Conservation (phyloP, 2,888 invertebrate species). For the Eueremaeus valkanovi region DNA sequence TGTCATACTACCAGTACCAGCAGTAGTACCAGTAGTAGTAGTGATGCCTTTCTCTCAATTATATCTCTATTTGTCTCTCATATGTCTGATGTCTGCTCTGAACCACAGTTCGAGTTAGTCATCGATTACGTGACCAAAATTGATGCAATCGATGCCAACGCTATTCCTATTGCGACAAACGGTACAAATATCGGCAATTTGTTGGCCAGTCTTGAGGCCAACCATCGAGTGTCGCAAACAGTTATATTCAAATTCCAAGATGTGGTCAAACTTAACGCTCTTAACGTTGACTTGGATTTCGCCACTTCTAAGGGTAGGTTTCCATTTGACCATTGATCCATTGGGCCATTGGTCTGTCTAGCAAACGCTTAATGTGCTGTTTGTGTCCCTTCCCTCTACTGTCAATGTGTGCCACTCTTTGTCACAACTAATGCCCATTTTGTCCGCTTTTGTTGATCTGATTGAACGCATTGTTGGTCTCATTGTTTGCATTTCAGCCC, state of each 20-base stretch:
- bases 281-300: slow-evolving; percentile 81
- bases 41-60: too few species aligned
- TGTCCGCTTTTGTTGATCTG: background rate
- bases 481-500: slow-evolving; percentile 19
- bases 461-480: background rate
- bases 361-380: too few species aligned
- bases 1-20: too few species aligned
- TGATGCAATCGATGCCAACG: slow-evolving; percentile 60
- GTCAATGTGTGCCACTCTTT: background rate
- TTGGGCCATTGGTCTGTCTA: background rate
- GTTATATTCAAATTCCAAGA: slow-evolving; percentile 76
- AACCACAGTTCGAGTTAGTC: slow-evolving; percentile 72
- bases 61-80: too few species aligned
- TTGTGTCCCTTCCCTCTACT: background rate
- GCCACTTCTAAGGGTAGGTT: slow-evolving; percentile 62
- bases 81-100: too few species aligned
- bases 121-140: slow-evolving; percentile 81
- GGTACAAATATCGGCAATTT: slow-evolving; percentile 46
- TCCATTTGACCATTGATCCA: background rate
- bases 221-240: slow-evolving; percentile 70
- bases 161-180: slow-evolving; percentile 40
- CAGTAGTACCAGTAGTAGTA: too few species aligned
- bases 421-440: background rate
- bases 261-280: slow-evolving; percentile 74
- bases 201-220: slow-evolving; percentile 49